A percentile compares a stretch with the other conserved stretches of the same genome.
Evolutionary conservation across 2,888 invertebrate species (phyloP).

Genomic region (Diarsia rubi): DNA sequence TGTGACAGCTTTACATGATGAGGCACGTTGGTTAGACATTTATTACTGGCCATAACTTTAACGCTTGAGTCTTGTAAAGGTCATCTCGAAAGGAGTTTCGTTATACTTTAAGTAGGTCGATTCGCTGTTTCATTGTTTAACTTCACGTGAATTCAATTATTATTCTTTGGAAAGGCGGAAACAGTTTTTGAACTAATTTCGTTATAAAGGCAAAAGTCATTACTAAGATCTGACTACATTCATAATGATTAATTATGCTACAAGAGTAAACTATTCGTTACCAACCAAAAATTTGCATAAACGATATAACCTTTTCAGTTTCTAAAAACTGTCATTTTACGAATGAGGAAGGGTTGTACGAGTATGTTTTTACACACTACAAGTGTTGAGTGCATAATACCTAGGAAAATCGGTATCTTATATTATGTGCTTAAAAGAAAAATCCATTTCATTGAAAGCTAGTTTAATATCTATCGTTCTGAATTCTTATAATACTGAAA

Average conservation of each 20-base stretch:
- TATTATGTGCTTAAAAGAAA: neutral
- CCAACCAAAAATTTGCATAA: neutral
- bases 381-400: neutral
- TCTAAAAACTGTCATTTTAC: neutral
- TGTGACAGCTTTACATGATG: conserved; percentile 40
- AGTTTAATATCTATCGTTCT: neutral
- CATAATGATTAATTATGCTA: neutral
- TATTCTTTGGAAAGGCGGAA: neutral
- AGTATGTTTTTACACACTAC: no score
- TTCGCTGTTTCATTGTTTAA: neutral
- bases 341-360: neutral
- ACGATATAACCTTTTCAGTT: neutral
- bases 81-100: neutral
- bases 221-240: neutral
- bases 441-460: neutral
- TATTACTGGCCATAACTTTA: conserved; percentile 20
- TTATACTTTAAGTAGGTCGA: neutral
- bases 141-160: neutral
- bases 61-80: conserved; percentile 2
- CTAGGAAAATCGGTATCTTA: neutral
- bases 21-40: conserved; percentile 23
- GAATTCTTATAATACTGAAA: conserved; percentile 3
- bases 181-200: neutral
- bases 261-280: neutral
- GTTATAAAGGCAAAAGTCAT: neutral